phyloP scores from a whole-genome alignment of 1,140 invertebrate species.

The Antheraea pernyi region DNA sequence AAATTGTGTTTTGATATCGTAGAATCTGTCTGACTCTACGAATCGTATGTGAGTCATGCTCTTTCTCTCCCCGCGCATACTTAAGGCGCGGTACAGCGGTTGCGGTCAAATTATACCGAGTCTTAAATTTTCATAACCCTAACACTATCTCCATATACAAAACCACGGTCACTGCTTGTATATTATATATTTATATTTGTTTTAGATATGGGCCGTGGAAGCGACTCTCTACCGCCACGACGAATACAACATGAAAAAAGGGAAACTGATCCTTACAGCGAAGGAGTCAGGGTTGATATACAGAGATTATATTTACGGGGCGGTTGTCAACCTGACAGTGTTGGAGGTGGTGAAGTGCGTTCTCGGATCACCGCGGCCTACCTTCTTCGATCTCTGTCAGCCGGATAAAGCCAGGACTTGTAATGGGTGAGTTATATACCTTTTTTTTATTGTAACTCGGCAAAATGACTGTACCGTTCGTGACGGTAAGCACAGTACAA shows the following conservation, averaged over 20 bases:
- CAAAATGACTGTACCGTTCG: too few relatives aligned
- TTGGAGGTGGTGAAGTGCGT: conserved; percentile 83
- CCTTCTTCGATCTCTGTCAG: conserved; percentile 85
- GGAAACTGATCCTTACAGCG: conserved; percentile 47
- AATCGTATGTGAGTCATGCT: too few relatives aligned
- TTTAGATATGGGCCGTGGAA: conserved; percentile 67
- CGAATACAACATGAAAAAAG: conserved; percentile 66
- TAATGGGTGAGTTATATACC: conserved; percentile 64
- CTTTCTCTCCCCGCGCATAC: too few relatives aligned
- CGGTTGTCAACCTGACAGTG: conserved; percentile 78
- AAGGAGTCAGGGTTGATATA: conserved; percentile 76
- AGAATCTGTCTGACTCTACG: too few relatives aligned
- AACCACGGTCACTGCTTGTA: too few relatives aligned
- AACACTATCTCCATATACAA: too few relatives aligned
- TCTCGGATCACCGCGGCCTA: conserved; percentile 85
- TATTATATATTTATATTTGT: background rate
- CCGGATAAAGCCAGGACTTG: conserved; percentile 82
- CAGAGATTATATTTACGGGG: conserved; percentile 80
- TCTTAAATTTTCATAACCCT: too few relatives aligned
- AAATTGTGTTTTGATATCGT: too few relatives aligned
- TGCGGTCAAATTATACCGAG: too few relatives aligned
- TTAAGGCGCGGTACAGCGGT: too few relatives aligned
- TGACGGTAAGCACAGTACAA: too few relatives aligned
- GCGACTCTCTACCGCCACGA: conserved; percentile 55
- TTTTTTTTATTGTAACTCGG: too few relatives aligned